These are phyloP conservation scores for Hyppa rectilinea DNA, from an alignment of 2,888 invertebrate genomes.

Conservation along the genomic window DNA sequence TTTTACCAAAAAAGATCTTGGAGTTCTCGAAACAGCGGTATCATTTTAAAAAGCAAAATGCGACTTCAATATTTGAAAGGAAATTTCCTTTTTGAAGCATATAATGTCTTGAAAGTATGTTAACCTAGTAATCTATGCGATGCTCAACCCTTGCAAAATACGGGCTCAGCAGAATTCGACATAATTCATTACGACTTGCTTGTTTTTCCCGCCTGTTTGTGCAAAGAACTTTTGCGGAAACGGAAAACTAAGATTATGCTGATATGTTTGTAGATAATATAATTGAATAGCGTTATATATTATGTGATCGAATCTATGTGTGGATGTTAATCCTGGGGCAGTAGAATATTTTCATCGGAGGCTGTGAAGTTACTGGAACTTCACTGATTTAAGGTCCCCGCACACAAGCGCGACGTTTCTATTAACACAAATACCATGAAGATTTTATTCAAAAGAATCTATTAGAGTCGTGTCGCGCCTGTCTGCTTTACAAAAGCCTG, in stretches of 20 bases:
- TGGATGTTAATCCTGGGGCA: slow-evolving; percentile 37
- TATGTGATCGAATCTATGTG: slow-evolving; percentile 29
- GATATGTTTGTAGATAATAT: slow-evolving; percentile 63
- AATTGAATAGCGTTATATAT: slow-evolving; percentile 60
- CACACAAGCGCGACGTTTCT: no score
- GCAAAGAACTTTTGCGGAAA: slow-evolving; percentile 66
- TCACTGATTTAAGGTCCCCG: no score
- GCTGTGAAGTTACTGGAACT: slow-evolving; percentile 16
- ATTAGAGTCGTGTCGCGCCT: no score
- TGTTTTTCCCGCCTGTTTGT: slow-evolving; percentile 78
- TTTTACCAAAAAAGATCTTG: neutral
- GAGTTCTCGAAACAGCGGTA: neutral
- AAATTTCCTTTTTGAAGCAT: neutral
- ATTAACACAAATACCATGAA: no score
- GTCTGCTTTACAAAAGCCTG: no score
- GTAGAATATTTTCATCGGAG: slow-evolving; percentile 20
- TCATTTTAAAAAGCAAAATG: neutral
- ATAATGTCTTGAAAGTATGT: neutral
- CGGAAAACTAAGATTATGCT: slow-evolving; percentile 54
- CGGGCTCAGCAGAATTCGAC: slow-evolving; percentile 62
- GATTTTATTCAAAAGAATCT: no score
- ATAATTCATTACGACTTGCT: slow-evolving; percentile 83
- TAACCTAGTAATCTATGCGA: slow-evolving; percentile 51
- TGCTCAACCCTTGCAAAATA: slow-evolving; percentile 52
- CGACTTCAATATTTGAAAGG: neutral